These are phyloP conservation scores for Cryptocephalus moraei DNA, from an alignment of 2,888 invertebrate genomes.

Conservation along the genomic window DNA sequence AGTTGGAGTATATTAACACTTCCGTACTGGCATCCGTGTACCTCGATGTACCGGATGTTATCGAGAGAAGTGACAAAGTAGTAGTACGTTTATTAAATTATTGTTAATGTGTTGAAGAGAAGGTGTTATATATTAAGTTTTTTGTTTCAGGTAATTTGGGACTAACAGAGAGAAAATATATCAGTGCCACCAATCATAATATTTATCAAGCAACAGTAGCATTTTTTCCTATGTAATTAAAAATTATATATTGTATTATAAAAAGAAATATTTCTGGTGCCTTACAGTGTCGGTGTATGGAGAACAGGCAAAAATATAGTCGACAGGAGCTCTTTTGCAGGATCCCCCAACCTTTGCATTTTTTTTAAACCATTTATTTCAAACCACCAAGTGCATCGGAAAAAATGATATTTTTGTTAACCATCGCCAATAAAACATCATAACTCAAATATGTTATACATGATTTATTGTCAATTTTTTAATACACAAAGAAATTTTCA, in stretches of 20 bases:
- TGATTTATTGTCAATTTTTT: constrained; percentile 41
- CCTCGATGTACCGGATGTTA: constrained; percentile 20
- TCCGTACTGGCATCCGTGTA: constrained; percentile 25
- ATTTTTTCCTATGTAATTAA: constrained; percentile 36
- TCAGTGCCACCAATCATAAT: constrained; percentile 36
- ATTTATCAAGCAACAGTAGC: constrained; percentile 28
- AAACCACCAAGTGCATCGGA: constrained; percentile 27
- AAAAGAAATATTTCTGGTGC: constrained; percentile 37
- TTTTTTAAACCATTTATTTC: neutral
- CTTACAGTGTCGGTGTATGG: constrained; percentile 37
- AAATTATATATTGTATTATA: constrained; percentile 25
- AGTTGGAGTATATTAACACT: constrained; percentile 18
- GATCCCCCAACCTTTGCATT: neutral
- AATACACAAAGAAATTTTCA: constrained; percentile 38
- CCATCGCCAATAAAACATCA: constrained; percentile 32
- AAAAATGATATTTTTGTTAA: constrained; percentile 36
- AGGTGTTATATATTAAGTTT: constrained; percentile 4
- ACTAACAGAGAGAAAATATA: constrained; percentile 17
- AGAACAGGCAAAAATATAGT: constrained; percentile 30
- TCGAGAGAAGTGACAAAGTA: constrained; percentile 19
- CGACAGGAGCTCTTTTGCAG: constrained; percentile 25
- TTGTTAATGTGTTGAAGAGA: neutral
- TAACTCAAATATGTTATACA: constrained; percentile 35
- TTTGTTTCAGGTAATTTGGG: constrained; percentile 18
- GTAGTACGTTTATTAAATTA: neutral